These are phyloP conservation scores for Lumbricus terrestris DNA, from an alignment of 2,888 invertebrate species.

Conservation along the genomic window DNA sequence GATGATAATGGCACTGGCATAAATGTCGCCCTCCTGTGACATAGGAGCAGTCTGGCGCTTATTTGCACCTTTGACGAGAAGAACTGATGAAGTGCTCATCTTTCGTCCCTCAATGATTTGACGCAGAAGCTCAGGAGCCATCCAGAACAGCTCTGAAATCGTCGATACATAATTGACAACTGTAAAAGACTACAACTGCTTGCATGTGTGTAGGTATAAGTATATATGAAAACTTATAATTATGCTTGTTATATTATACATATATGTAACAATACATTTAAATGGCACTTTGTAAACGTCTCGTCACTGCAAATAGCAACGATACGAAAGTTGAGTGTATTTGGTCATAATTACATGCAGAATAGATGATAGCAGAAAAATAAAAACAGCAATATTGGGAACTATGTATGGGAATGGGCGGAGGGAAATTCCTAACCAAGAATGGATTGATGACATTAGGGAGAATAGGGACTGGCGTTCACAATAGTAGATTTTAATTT, in stretches of 20 bases:
- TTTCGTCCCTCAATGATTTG: neutral
- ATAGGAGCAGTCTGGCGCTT: neutral
- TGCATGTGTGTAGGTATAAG: neutral
- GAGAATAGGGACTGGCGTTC: no score
- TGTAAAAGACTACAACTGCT: neutral
- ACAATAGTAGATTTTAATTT: neutral
- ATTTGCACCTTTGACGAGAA: slow-evolving; percentile 8
- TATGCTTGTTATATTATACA: neutral
- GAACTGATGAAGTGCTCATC: neutral
- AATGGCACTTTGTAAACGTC: no score
- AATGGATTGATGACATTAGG: no score
- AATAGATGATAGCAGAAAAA: no score
- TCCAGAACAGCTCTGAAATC: slow-evolving; percentile 44
- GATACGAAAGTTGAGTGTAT: no score
- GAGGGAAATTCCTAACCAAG: no score
- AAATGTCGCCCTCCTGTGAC: slow-evolving; percentile 65
- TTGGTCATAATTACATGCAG: no score
- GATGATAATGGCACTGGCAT: slow-evolving; percentile 84
- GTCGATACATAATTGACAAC: neutral
- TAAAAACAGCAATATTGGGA: no score
- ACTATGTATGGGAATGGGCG: no score
- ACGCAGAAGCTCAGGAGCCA: slow-evolving; percentile 76
- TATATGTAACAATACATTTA: neutral
- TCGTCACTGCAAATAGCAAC: no score
- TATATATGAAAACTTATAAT: neutral